A percentile compares a stretch with the other conserved stretches of the same genome.
Evolutionary conservation across 2,888 invertebrate genomes (phyloP).

Genomic region (Thelaira solivaga): DNA sequence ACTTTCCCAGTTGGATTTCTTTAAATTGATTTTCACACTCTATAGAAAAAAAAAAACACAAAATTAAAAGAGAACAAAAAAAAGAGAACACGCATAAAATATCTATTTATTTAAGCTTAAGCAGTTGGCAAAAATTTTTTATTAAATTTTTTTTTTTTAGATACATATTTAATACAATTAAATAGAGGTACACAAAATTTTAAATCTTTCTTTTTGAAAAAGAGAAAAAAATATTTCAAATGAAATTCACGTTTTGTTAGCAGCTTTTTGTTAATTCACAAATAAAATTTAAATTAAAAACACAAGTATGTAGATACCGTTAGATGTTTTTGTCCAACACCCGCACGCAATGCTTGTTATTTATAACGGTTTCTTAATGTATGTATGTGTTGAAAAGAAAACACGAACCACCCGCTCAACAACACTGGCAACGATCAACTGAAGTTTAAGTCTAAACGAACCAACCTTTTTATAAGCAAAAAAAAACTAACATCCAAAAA

Average conservation of each 20-base stretch:
- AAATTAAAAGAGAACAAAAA: no score
- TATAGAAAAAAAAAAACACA: neutral
- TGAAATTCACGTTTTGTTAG: conserved; percentile 12
- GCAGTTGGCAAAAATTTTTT: neutral
- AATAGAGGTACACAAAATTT: no score
- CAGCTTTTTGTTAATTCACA: conserved; percentile 34
- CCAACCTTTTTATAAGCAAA: conserved; percentile 69
- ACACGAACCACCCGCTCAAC: conserved; percentile 62
- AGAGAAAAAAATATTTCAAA: neutral
- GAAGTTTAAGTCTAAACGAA: conserved; percentile 65
- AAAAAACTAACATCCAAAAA: conserved; percentile 57
- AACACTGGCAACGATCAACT: conserved; percentile 69
- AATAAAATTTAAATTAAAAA: neutral
- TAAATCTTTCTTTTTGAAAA: neutral
- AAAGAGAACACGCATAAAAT: no score
- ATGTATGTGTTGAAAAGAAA: neutral
- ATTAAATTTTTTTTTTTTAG: neutral
- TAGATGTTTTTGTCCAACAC: conserved; percentile 40
- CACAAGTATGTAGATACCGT: conserved; percentile 41
- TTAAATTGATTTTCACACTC: neutral
- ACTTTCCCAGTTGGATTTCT: neutral
- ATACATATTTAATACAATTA: neutral
- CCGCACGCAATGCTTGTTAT: conserved; percentile 48
- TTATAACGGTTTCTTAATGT: conserved; percentile 47
- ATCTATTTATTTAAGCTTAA: neutral